Evolutionary conservation across 2,888 invertebrate genomes (phyloP).

Genomic region (Molanna angustata): DNA sequence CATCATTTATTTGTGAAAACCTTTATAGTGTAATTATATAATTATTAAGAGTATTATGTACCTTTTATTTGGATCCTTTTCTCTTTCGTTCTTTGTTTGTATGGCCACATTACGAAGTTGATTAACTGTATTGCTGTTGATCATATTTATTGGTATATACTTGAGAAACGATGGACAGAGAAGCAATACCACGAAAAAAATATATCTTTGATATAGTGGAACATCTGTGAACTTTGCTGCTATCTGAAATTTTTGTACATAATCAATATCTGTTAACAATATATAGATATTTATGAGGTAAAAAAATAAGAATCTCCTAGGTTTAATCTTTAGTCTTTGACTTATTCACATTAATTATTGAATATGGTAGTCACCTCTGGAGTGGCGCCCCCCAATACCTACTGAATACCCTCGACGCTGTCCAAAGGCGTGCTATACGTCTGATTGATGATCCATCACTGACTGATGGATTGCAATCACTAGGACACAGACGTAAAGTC

Average conservation of each 20-base stretch:
- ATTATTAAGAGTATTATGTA: constrained; percentile 4
- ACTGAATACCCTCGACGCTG: too few relatives aligned
- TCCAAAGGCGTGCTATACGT: too few relatives aligned
- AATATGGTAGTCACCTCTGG: too few relatives aligned
- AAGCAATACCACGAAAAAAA: constrained; percentile 23
- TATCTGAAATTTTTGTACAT: constrained; percentile 15
- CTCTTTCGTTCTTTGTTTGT: constrained; percentile 20
- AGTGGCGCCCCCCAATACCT: too few relatives aligned
- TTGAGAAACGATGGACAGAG: constrained; percentile 17
- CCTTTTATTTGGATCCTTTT: constrained; percentile 20
- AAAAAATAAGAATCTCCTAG: too few relatives aligned
- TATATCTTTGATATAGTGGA: constrained; percentile 12
- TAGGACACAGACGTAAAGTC: too few relatives aligned
- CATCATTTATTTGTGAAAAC: background rate
- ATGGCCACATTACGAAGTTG: constrained; percentile 23
- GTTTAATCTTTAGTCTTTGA: too few relatives aligned
- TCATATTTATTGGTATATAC: constrained; percentile 16
- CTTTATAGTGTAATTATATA: background rate
- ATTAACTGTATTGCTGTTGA: constrained; percentile 12
- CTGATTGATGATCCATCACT: too few relatives aligned
- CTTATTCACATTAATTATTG: too few relatives aligned
- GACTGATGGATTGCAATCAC: too few relatives aligned
- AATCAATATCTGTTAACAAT: background rate
- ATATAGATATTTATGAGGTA: too few relatives aligned
- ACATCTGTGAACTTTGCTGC: constrained; percentile 26